Percentiles rank a stretch among this genome's conserved stretches.
phyloP scores from a whole-genome alignment of 37 sponge, comb jelly and placozoan species.

The Agelas oroides region DNA sequence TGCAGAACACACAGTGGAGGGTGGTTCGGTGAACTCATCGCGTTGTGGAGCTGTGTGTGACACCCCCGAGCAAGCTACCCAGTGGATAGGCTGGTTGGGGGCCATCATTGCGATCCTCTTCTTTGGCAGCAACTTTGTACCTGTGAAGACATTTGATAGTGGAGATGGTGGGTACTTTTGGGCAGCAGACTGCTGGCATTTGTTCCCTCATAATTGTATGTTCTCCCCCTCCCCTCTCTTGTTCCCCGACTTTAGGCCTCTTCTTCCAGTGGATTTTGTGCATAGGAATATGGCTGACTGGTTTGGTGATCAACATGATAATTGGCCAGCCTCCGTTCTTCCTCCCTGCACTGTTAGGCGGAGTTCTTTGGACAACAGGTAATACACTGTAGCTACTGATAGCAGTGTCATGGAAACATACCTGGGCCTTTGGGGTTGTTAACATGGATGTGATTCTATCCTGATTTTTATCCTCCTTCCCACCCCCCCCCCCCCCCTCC shows the following conservation, averaged over 20 bases:
- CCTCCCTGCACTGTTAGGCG: constrained; percentile 72
- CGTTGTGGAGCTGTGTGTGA: constrained; percentile 15
- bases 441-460: too few relatives aligned
- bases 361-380: constrained; percentile 81
- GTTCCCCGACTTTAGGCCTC: constrained; percentile 37
- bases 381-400: too few relatives aligned
- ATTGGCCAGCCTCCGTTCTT: constrained; percentile 71
- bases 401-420: too few relatives aligned
- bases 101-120: constrained; percentile 67
- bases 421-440: too few relatives aligned
- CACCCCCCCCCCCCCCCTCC: too few relatives aligned
- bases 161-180: constrained; percentile 84
- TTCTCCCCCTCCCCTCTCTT: not conserved
- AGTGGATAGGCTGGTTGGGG: constrained; percentile 55
- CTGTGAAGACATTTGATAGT: constrained; percentile 90
- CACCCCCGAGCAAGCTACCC: not conserved
- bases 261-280: constrained; percentile 95
- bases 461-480: too few relatives aligned
- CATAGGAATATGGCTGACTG: constrained; percentile 86
- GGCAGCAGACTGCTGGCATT: not conserved
- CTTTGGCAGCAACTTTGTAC: constrained; percentile 88
- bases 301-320: constrained; percentile 74
- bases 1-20: not conserved
- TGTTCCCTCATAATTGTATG: not conserved
- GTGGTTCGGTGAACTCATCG: constrained; percentile 26